A percentile compares a stretch with the other conserved stretches of the same genome.
phyloP scores from a whole-genome alignment of 2,797 vertebrate genomes.

The Sternotherus odoratus region DNA sequence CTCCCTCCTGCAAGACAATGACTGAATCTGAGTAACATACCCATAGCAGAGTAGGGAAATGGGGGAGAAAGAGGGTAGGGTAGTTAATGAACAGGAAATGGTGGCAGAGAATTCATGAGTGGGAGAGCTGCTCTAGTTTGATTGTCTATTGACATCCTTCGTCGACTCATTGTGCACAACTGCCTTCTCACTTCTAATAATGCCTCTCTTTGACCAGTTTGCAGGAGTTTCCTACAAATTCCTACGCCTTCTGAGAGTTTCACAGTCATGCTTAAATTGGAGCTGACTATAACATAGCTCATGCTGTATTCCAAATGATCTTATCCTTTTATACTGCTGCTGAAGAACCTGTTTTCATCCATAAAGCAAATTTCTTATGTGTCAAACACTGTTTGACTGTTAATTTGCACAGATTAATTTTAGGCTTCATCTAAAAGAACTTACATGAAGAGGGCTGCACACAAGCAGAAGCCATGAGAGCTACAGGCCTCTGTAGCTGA shows the following conservation, averaged over 20 bases:
- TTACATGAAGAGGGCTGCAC: conserved; percentile 1
- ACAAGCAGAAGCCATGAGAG: rapidly evolving
- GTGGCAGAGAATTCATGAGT: conserved; percentile 41
- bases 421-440: not conserved
- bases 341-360: conserved; percentile 3
- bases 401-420: not conserved
- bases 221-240: conserved; percentile 29
- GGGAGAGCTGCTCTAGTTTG: conserved; percentile 33
- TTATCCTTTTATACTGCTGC: not conserved
- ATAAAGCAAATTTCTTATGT: not conserved
- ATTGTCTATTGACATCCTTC: not conserved
- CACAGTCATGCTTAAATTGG: not conserved
- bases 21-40: not conserved
- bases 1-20: not conserved
- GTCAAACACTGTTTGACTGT: not conserved
- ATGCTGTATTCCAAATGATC: not conserved
- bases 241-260: not conserved
- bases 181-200: conserved; percentile 57
- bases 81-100: conserved; percentile 58
- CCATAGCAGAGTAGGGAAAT: not conserved
- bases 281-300: not conserved
- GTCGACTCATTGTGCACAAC: conserved; percentile 43
- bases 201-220: not conserved
- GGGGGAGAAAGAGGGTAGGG: not conserved
- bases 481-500: not conserved